Evolutionary conservation across 2,888 invertebrate genomes (phyloP).

Genomic region (Nephrotoma appendiculata): DNA sequence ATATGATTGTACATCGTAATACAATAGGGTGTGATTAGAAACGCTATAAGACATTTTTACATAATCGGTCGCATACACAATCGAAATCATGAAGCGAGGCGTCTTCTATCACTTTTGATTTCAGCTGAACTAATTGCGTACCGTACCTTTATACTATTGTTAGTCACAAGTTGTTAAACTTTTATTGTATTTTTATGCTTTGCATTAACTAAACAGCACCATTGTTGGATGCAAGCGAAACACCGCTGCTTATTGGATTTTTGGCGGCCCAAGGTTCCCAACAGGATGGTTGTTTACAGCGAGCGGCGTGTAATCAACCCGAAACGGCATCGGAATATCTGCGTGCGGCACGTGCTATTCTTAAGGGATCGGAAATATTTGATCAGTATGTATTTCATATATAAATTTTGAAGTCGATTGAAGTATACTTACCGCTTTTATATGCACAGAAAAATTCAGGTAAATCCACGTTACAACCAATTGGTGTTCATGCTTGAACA

Average conservation of each 20-base stretch:
- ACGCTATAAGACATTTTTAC: background rate
- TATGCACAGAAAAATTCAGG: background rate
- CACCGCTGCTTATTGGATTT: conserved; percentile 33
- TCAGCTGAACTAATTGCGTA: background rate
- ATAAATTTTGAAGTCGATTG: background rate
- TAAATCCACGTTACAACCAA: conserved; percentile 44
- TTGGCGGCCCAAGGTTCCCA: conserved; percentile 61
- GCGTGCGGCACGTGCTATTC: conserved; percentile 58
- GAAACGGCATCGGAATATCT: conserved; percentile 57
- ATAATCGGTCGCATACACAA: background rate
- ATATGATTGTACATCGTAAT: background rate
- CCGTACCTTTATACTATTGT: background rate
- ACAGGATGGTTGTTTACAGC: conserved; percentile 56
- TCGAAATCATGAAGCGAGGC: background rate
- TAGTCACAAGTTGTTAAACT: background rate
- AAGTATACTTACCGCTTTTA: background rate
- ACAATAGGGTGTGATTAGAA: background rate
- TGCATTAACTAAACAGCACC: conserved; percentile 6
- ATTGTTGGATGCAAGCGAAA: conserved; percentile 51
- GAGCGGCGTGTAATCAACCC: conserved; percentile 62
- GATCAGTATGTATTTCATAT: conserved; percentile 36
- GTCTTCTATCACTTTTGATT: background rate
- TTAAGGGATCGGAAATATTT: conserved; percentile 54
- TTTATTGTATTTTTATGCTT: background rate
- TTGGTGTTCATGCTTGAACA: conserved; percentile 47